Percentiles rank a stretch among this genome's conserved stretches.
Conservation (phyloP, 2,797 vertebrate species). For the Manis crassicaudata region DNA sequence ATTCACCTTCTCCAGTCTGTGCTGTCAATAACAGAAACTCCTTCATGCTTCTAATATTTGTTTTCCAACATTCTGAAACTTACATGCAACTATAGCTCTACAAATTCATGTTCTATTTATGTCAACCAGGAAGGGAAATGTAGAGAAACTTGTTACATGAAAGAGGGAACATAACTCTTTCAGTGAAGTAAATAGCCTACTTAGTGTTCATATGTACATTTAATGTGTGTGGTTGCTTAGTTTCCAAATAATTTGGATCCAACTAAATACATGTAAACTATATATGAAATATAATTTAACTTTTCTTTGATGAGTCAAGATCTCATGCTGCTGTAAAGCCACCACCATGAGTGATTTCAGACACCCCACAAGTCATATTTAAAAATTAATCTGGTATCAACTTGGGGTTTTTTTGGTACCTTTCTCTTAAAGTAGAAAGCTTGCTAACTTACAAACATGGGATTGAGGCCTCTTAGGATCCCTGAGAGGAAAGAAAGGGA, state of each 20-base stretch:
- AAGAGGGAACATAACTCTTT: background rate
- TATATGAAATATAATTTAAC: background rate
- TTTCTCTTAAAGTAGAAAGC: background rate
- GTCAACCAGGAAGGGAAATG: background rate
- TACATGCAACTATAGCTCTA: background rate
- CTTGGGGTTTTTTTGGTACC: background rate
- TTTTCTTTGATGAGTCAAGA: background rate
- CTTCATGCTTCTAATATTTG: background rate
- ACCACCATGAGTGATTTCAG: background rate
- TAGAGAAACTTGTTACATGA: background rate
- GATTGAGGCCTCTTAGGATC: background rate
- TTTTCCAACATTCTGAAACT: background rate
- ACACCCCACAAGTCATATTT: background rate
- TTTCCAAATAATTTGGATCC: background rate
- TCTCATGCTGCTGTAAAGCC: background rate
- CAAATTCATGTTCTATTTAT: background rate
- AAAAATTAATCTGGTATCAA: background rate
- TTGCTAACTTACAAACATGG: background rate
- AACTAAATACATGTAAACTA: background rate
- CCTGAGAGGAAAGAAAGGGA: background rate
- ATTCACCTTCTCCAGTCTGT: background rate
- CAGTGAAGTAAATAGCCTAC: background rate
- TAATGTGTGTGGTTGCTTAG: too few species aligned
- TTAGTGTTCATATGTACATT: background rate
- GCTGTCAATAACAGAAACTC: background rate